A percentile compares a stretch with the other conserved stretches of the same genome.
phyloP scores from a whole-genome alignment of 2,113 vertebrate species.

The Misgurnus anguillicaudatus region DNA sequence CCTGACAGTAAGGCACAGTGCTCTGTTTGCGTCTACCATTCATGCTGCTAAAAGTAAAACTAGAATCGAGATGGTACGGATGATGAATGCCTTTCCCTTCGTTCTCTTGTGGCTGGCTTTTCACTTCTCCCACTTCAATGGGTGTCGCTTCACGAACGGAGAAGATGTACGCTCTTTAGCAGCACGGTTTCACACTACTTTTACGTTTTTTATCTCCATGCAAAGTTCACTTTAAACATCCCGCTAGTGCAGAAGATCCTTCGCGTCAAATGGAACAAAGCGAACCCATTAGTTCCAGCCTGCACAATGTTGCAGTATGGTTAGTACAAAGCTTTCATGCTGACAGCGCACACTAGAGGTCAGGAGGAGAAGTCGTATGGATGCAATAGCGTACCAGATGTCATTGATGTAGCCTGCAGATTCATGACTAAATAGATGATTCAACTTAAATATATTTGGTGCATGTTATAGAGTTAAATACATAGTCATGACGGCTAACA shows the following conservation, averaged over 20 bases:
- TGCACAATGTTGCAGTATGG: constrained; percentile 58
- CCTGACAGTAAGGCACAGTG: constrained; percentile 77
- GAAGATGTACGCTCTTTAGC: constrained; percentile 40
- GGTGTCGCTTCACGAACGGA: constrained; percentile 41
- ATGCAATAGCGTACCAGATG: neutral
- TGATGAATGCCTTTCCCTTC: constrained; percentile 51
- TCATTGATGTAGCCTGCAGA: constrained; percentile 2
- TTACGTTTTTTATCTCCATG: neutral
- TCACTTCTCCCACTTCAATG: neutral
- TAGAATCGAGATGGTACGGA: constrained; percentile 33
- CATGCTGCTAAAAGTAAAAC: constrained; percentile 63
- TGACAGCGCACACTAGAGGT: neutral
- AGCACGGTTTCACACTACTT: constrained; percentile 41
- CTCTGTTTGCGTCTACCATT: constrained; percentile 69
- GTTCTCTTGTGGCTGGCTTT: neutral
- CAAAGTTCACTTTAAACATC: constrained; percentile 17
- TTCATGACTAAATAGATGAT: constrained; percentile 63
- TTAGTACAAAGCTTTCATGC: neutral
- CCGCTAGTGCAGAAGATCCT: neutral
- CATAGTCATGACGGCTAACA: constrained; percentile 58
- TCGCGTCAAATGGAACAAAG: constrained; percentile 10
- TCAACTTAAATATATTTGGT: constrained; percentile 75
- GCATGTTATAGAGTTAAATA: constrained; percentile 59
- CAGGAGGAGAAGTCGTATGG: neutral
- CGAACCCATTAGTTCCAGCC: constrained; percentile 59